Base-by-base conservation (phyloP, 2,797 vertebrate genomes). In the Mormyrus hasselquistii region DNA sequence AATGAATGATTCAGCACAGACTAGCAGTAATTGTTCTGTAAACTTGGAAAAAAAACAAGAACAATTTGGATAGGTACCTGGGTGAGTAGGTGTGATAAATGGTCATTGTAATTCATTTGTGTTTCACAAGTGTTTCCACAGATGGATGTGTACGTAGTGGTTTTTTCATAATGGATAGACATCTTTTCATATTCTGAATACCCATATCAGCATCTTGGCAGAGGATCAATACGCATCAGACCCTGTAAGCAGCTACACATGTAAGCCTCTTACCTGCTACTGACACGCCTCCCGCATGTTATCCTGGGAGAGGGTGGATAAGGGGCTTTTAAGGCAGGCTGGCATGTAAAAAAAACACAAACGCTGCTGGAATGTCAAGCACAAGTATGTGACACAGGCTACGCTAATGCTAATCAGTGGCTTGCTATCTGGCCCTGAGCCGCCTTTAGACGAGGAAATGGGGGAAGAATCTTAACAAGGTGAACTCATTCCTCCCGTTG, bases 201-300 rank as follows among this genome's bases (percentile, higher is more conserved):
- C 25, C 69, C 2, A 10, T 85, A 65, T 83, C 49, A n/a, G 25
- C 73, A 89, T 87, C 69, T 87, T 88, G 85, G 34, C 76, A 85
- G 57, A 19, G 50, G 85, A 79, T 86, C 88, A 34, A 25, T 83
- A 50, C 7, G 34, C 52, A 52, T 57, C 44, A 89, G 19, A 14
- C 47, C 44, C 50, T 52, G 55, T 73, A 84, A 90, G 38, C 59
- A 69, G 47, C 62, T 89, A 62, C 87, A 53, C 47, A 22, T n/a
- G 69, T 89, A 84, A 89, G 50, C 88, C 85, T 86, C 86, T 89
- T 88, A 89, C 69, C 76, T 87, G 53, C 86, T 69, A 87, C 29
- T 53, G 87, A 88, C 87, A 88, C 53, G 47, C 49, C 59, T 53
- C 85, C 34, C 86, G 8, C 25, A 12, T 87, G 62, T 73, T 57